Base-by-base conservation (phyloP, 1,140 invertebrate species). In the Platyscapa corneri region DNA sequence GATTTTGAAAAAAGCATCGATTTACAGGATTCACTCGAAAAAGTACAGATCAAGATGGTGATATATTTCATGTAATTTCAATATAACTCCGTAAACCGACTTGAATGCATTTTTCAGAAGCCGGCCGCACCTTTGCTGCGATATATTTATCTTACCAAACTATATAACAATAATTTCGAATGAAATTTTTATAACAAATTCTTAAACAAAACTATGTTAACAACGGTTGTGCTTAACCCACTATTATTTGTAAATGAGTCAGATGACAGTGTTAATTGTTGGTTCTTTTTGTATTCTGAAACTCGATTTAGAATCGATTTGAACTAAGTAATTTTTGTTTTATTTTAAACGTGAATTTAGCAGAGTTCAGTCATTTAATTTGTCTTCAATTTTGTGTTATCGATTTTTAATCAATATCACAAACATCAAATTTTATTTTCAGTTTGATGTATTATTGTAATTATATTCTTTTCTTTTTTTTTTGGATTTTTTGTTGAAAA, bases 161-260 rank as follows among this genome's bases (percentile, higher is more conserved):
- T 91, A 91, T 84, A 90, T 91, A 91, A 91, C 90, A 91, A 90
- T 74, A 74, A 65, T 49, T 76, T 82, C 37, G 20, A 34, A n/a
- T 46, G 42, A 76, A 60, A 74, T 75, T 81, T 75, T 81, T 56
- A 60, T 75, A 39, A 23, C 64, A 80, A 85, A 75, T 64, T 27
- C 2, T 30, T 18, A 30, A 74, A 37, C 7, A 77, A 18, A 34
- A 77, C 72, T 39, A 70, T 10, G 67, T 84, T 79, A 76, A 77
- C 27, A 83, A 76, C 30, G 30, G 18, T 78, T 60, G 27, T 60
- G 30, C 16, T 75, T 75, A 60, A 42, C n/a, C 1, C 27, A 27
- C 27, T 34, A n/a, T 53, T 82, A 49, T 82, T 82, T 74, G 32
- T 56, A 49, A 53, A 53, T 64, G 30, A 37, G 10, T 82, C 67